These are phyloP conservation scores for Neopelma chrysocephalum DNA, from an alignment of 2,797 vertebrate genomes.

Conservation along the genomic window DNA sequence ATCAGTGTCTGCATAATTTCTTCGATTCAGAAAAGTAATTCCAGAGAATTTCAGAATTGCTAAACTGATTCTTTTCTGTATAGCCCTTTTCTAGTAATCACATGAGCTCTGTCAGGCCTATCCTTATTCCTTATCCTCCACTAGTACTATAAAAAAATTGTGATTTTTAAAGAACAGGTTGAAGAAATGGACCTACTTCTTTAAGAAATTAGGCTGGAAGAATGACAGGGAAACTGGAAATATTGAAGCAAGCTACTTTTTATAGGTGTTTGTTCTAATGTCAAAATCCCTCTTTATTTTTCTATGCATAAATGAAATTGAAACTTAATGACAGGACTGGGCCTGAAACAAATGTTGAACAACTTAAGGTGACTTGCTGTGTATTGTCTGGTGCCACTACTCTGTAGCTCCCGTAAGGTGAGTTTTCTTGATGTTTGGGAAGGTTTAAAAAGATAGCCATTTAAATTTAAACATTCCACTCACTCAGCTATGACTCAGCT, in stretches of 20 bases:
- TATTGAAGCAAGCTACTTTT: slow-evolving; percentile 28
- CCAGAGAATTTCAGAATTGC: neutral
- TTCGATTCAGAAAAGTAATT: neutral
- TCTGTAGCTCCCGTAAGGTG: neutral
- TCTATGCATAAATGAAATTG: slow-evolving; percentile 26
- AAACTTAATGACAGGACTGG: slow-evolving; percentile 17
- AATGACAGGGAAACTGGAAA: neutral
- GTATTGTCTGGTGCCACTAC: neutral
- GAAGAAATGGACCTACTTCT: neutral
- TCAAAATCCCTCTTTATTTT: slow-evolving; percentile 64
- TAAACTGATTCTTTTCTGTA: neutral
- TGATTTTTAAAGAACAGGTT: slow-evolving; percentile 5
- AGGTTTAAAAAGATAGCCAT: slow-evolving; percentile 29
- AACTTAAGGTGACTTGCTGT: slow-evolving; percentile 12
- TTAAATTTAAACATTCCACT: slow-evolving; percentile 56
- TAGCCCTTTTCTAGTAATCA: neutral
- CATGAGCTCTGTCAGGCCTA: neutral
- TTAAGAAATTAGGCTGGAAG: neutral
- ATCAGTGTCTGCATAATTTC: neutral
- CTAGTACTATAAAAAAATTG: neutral
- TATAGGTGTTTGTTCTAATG: slow-evolving; percentile 15
- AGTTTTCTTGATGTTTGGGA: slow-evolving; percentile 36
- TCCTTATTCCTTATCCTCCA: neutral
- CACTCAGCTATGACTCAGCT: neutral
- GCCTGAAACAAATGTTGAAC: slow-evolving; percentile 10